These are phyloP conservation scores for Drosophila cardini DNA, from an alignment of 1,140 invertebrate genomes.

Conservation along the genomic window DNA sequence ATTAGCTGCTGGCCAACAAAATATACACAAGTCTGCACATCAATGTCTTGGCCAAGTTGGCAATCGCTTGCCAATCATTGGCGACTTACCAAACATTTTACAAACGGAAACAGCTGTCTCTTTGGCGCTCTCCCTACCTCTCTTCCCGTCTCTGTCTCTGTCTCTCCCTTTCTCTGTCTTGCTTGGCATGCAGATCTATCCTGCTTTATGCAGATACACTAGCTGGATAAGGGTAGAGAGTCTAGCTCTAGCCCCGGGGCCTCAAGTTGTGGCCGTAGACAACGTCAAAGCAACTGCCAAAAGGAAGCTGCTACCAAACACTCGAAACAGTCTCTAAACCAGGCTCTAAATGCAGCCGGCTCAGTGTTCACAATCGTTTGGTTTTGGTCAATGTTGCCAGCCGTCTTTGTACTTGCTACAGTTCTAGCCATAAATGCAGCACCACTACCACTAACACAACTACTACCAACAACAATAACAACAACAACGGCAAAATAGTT, in stretches of 20 bases:
- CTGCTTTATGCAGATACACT: conserved; percentile 39
- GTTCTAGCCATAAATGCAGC: conserved; percentile 58
- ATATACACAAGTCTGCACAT: conserved; percentile 54
- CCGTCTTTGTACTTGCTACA: conserved; percentile 47
- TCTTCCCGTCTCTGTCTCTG: too few relatives aligned
- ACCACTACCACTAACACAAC: too few relatives aligned
- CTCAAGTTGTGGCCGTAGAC: background rate
- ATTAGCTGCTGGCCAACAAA: conserved; percentile 64
- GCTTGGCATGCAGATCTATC: conserved; percentile 54
- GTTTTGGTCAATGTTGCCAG: conserved; percentile 50
- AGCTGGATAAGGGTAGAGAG: conserved; percentile 42
- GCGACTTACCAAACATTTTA: conserved; percentile 71
- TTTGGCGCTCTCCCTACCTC: background rate
- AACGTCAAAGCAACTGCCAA: conserved; percentile 69
- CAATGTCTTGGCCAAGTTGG: conserved; percentile 66
- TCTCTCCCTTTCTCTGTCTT: background rate
- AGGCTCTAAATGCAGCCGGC: conserved; percentile 62
- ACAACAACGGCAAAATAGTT: conserved; percentile 61
- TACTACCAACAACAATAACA: conserved; percentile 36
- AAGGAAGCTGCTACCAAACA: conserved; percentile 83
- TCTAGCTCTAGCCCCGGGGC: conserved; percentile 4
- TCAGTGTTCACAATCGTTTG: conserved; percentile 10
- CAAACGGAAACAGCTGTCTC: conserved; percentile 82
- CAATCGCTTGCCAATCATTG: conserved; percentile 77
- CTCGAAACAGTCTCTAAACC: conserved; percentile 23